Conservation (phyloP, 2,888 invertebrate species). For the Chrysodeixis includens region DNA sequence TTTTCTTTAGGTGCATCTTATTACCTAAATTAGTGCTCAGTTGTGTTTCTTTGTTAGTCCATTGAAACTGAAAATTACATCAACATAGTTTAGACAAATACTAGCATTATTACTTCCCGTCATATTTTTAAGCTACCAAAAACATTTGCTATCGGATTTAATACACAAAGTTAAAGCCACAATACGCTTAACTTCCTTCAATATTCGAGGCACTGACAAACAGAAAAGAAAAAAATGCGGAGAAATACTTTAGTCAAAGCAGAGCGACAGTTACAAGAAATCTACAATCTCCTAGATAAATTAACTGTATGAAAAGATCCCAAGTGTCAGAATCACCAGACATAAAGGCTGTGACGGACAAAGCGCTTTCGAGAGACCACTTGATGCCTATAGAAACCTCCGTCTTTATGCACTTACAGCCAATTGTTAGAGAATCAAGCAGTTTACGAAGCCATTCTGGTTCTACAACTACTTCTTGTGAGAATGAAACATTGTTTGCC, state of each 20-base stretch:
- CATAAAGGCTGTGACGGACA: constrained; percentile 42
- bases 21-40: too few species aligned
- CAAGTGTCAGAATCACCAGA: constrained; percentile 34
- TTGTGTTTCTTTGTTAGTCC: too few species aligned
- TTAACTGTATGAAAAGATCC: constrained; percentile 19
- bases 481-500: constrained; percentile 44
- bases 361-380: constrained; percentile 45
- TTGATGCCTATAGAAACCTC: constrained; percentile 42
- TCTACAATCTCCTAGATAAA: constrained; percentile 15
- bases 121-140: too few species aligned
- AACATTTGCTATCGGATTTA: too few species aligned
- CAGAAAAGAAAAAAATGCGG: too few species aligned
- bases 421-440: constrained; percentile 56
- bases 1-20: neutral
- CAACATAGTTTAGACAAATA: too few species aligned
- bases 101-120: too few species aligned
- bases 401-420: constrained; percentile 54
- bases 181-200: too few species aligned
- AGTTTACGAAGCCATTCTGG: constrained; percentile 48
- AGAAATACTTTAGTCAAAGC: neutral
- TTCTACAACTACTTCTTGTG: constrained; percentile 19
- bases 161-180: too few species aligned
- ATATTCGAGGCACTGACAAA: too few species aligned
- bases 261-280: neutral
- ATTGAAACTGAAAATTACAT: too few species aligned